Base-by-base conservation (phyloP, 2,888 invertebrate genomes). In the Camponotus fellah region DNA sequence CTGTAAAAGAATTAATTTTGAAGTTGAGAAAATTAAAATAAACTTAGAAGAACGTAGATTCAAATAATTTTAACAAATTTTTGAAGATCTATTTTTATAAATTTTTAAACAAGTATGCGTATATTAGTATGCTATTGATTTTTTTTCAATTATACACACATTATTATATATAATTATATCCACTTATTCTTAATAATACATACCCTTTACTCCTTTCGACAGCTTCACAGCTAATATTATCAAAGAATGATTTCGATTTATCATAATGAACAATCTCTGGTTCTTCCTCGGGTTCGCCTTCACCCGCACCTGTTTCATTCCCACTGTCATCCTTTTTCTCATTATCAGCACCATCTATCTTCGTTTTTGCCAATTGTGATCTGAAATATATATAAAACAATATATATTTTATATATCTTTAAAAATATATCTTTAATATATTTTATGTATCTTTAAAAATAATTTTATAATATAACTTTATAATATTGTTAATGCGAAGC, bases 191-290 rank as follows among this genome's bases (percentile, higher is more conserved):
- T n/a, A 12, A 66, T 3, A 0, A 69, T 80, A 91, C 95, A 93
- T 91, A 96, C 96, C 96, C 96, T 95, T 96, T 96, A 94, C 95
- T 97, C 95, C 99, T 97, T 95, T 99, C 99, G 58, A 98, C 97
- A 86, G 99, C 98, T 95, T 99, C 99, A 95, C 99, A 99, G 91
- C 99, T 99, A 94, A 99, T 99, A 95, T 98, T 99, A 95, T 99
- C 99, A 95, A 99, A 99, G 97, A 99, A 99, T 88, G 99, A 99
- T 95, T 99, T 99, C 91, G 97, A 96, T 96, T 99, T 99, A 95
- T 99, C 99, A 94, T 99, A 99, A 93, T 96, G 98, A 85, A 96
- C 96, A 89, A 96, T 96, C 90, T 96, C 96, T 17, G 96, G 95
- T 32, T 95, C 95, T 87, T 97, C 97, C 86, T 97, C 97, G 12